Evolutionary conservation across 2,888 invertebrate genomes (phyloP).

Genomic region (Trisateles emortualis): DNA sequence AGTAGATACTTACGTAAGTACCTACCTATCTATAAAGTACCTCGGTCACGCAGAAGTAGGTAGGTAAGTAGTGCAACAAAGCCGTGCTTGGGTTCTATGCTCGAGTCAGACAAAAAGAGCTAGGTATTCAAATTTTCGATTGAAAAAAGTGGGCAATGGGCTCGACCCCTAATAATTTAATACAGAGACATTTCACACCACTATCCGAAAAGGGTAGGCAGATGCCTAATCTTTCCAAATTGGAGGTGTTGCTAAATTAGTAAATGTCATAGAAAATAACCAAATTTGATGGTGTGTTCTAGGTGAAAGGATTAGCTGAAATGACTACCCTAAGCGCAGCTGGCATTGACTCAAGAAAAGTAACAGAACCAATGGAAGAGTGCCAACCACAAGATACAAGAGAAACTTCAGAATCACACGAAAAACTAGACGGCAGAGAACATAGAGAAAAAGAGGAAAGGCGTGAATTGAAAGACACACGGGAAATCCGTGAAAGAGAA

Average conservation of each 20-base stretch:
- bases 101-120: too few species aligned
- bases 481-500: constrained; percentile 72
- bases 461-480: constrained; percentile 69
- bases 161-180: too few species aligned
- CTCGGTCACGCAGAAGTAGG: too few species aligned
- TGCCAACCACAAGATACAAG: constrained; percentile 72
- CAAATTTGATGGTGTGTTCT: constrained; percentile 36
- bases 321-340: constrained; percentile 94
- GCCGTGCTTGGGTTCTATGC: too few species aligned
- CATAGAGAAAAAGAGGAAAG: constrained; percentile 74
- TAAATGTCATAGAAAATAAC: neutral
- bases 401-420: constrained; percentile 70
- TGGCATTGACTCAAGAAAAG: constrained; percentile 83
- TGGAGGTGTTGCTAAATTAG: neutral
- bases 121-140: too few species aligned
- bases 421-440: constrained; percentile 71
- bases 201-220: too few species aligned
- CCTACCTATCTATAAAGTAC: too few species aligned
- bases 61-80: too few species aligned
- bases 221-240: too few species aligned
- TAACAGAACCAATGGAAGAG: constrained; percentile 84
- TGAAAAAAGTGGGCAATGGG: too few species aligned
- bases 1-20: too few species aligned
- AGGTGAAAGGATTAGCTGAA: constrained; percentile 96
- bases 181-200: too few species aligned